These are phyloP conservation scores for western clawed frog (Xenopus tropicalis) DNA, from an alignment of 2,113 vertebrate genomes.

Conservation along the genomic window DNA sequence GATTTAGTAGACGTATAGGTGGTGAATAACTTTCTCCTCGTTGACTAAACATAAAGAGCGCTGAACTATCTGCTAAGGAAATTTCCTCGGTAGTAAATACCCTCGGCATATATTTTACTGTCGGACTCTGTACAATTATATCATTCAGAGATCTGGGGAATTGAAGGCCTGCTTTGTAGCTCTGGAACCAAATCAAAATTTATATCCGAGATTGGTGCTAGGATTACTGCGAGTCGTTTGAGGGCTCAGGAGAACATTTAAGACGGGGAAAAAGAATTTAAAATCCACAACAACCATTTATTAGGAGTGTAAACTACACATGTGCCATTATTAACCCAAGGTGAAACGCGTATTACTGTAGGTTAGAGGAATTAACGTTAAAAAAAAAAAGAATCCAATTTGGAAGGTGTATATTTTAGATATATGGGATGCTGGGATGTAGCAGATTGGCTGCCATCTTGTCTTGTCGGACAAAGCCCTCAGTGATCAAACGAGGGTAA, in stretches of 20 bases:
- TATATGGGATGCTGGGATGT: too few relatives aligned
- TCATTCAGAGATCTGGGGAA: constrained; percentile 32
- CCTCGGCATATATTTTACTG: constrained; percentile 30
- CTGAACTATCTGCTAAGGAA: constrained; percentile 19
- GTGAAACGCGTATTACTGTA: constrained; percentile 26
- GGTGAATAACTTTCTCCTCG: constrained; percentile 15
- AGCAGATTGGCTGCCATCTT: too few relatives aligned
- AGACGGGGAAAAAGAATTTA: constrained; percentile 31
- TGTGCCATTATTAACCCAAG: constrained; percentile 22
- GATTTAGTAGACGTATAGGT: too few relatives aligned
- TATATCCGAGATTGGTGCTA: constrained; percentile 33
- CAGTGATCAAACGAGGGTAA: too few relatives aligned
- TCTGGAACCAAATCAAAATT: constrained; percentile 41
- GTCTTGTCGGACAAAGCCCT: too few relatives aligned
- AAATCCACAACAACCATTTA: constrained; percentile 45
- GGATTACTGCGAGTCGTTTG: constrained; percentile 35
- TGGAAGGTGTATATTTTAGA: too few relatives aligned
- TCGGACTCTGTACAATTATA: constrained; percentile 32
- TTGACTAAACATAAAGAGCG: constrained; percentile 26
- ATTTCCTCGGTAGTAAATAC: constrained; percentile 33
- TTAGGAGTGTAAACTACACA: constrained; percentile 37
- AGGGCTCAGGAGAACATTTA: constrained; percentile 40
- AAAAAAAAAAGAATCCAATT: not conserved
- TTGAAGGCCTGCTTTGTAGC: constrained; percentile 27
- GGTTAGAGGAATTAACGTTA: not conserved